These are phyloP conservation scores for Metaphire vulgaris DNA, from an alignment of 1,140 invertebrate species.

Conservation along the genomic window DNA sequence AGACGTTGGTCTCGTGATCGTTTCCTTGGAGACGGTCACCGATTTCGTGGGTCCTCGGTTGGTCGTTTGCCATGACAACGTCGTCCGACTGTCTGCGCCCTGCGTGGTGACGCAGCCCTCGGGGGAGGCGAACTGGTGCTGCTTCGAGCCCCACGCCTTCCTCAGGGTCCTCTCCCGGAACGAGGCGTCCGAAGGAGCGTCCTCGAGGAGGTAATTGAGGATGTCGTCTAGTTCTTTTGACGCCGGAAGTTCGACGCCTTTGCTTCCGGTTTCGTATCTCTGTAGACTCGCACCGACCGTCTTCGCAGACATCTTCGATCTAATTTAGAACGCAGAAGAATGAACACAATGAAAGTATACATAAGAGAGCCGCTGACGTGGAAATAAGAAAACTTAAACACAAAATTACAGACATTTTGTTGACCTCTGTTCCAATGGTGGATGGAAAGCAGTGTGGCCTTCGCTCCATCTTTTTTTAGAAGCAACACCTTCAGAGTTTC, in stretches of 20 bases:
- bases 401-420: too few relatives aligned
- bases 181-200: not conserved
- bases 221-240: not conserved
- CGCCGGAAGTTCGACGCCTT: not conserved
- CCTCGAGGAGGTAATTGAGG: not conserved
- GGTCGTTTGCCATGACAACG: conserved; percentile 26
- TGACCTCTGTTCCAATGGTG: too few relatives aligned
- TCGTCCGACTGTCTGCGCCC: conserved; percentile 24
- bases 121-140: not conserved
- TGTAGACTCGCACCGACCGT: too few relatives aligned
- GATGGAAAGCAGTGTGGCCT: too few relatives aligned
- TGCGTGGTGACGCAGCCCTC: conserved; percentile 25
- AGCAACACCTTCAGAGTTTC: too few relatives aligned
- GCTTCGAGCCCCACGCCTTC: not conserved
- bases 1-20: conserved; percentile 14
- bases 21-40: conserved; percentile 18
- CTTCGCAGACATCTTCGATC: too few relatives aligned
- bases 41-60: conserved; percentile 14
- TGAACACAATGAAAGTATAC: too few relatives aligned
- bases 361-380: too few relatives aligned
- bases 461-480: too few relatives aligned
- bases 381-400: too few relatives aligned
- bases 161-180: not conserved
- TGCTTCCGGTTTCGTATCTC: too few relatives aligned
- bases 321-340: too few relatives aligned